Percentiles rank a stretch among this genome's conserved stretches.
phyloP scores from a whole-genome alignment of 2,113 vertebrate species.

The Platysteira castanea region DNA sequence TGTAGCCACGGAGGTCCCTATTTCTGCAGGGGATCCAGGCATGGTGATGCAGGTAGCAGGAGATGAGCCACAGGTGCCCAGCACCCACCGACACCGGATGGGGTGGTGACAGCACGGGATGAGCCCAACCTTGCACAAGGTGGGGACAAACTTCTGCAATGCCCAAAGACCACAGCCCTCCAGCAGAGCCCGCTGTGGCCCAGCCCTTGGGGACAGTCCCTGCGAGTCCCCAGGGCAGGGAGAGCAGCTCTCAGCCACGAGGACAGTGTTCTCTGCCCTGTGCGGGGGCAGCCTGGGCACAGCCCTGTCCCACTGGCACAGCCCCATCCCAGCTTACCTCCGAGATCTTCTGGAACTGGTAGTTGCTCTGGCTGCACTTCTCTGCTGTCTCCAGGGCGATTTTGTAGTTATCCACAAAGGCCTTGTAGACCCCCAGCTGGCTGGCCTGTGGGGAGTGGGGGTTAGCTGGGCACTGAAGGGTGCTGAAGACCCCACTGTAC shows the following conservation, averaged over 20 bases:
- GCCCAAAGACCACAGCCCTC: accelerated
- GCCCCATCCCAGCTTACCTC: conserved; percentile 78
- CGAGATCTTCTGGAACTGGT: conserved; percentile 94
- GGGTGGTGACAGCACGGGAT: background rate
- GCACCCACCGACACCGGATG: background rate
- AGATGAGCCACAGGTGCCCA: background rate
- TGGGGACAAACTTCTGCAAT: background rate
- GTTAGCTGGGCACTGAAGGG: background rate
- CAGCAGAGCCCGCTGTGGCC: background rate
- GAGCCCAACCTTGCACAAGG: background rate
- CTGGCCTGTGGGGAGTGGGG: conserved; percentile 78
- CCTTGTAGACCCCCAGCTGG: conserved; percentile 95
- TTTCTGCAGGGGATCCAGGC: background rate
- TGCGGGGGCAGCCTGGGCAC: accelerated
- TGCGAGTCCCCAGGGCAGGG: background rate
- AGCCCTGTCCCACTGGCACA: background rate
- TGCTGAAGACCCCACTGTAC: background rate
- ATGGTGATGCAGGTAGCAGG: background rate
- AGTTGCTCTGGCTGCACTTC: conserved; percentile 94
- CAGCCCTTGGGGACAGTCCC: background rate
- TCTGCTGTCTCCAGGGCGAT: conserved; percentile 89
- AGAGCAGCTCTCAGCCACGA: background rate
- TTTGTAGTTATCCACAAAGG: conserved; percentile 99
- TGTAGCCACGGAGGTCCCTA: accelerated
- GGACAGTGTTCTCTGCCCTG: background rate